Base-by-base conservation (phyloP, 2,113 vertebrate genomes). In the Menura novaehollandiae region DNA sequence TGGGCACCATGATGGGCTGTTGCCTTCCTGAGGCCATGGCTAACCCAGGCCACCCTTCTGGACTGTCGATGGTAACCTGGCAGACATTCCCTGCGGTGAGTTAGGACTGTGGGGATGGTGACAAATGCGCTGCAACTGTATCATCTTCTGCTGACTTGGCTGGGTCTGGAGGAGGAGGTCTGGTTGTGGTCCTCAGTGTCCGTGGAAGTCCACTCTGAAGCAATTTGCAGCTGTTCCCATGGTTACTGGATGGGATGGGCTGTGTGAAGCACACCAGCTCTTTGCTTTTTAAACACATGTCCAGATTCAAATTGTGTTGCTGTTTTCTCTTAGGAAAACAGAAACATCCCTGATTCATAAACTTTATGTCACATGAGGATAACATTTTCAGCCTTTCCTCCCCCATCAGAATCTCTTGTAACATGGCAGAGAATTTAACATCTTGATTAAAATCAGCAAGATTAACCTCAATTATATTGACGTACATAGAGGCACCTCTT, bases 401-500 rank as follows among this genome's bases (percentile, higher is more conserved):
- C 33, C 10, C 22, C n/a, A n/a, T 14, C 46, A 27, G 32, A 56
- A 84, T 77, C 59, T 92, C 41, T 47, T 35, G 39, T 53, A 80
- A 62, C 43, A 15, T 41, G 49, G 62, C 85, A 88, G 51, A 71
- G 43, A 88, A 59, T 59, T 26, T 20, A 81, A 8, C 63, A 52
- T 62, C 72, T 84, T 63, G 43, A 84, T 74, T 59, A 77, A 90
- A 93, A 80, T 86, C 79, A 92, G 27, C 30, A 80, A 77, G 46
- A 92, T 77, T 77, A 86, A 71, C 72, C 79, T 88, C 52, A 62
- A 63, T 92, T 90, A 88, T 86, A 84, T 84, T 85, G 71, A 92
- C 56, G 86, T 91, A 86, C 28, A n/a, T 58, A 77, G 91, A 92
- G 88, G 30, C 89, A 93, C 79, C 67, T 92, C 56, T 91, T 52